Conservation (phyloP, 2,797 vertebrate genomes). For the Sebastes kiyomatsui region DNA sequence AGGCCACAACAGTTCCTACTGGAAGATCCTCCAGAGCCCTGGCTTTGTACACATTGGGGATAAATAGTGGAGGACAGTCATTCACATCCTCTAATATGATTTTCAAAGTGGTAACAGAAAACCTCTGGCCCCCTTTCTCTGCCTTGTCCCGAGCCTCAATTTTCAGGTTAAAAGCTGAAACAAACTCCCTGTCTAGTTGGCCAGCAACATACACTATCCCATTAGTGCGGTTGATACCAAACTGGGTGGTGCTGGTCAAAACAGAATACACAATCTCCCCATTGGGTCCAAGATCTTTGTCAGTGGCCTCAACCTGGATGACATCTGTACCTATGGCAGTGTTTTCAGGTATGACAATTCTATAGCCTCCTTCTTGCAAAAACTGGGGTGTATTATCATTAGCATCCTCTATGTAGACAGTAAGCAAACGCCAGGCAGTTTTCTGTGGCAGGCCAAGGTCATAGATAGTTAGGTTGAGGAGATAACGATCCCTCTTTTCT, state of each 20-base stretch:
- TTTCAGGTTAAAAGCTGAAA: slow-evolving; percentile 89
- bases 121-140: slow-evolving; percentile 86
- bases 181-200: slow-evolving; percentile 91
- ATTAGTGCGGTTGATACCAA: slow-evolving; percentile 91
- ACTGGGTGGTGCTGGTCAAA: slow-evolving; percentile 90
- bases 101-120: slow-evolving; percentile 87
- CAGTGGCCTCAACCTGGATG: slow-evolving; percentile 94
- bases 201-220: slow-evolving; percentile 93
- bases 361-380: slow-evolving; percentile 88
- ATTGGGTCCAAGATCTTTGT: slow-evolving; percentile 92
- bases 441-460: slow-evolving; percentile 94
- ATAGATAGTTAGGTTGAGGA: slow-evolving; percentile 94
- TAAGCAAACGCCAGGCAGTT: slow-evolving; percentile 90
- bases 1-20: slow-evolving; percentile 92
- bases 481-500: slow-evolving; percentile 91
- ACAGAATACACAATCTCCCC: slow-evolving; percentile 91
- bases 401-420: slow-evolving; percentile 90
- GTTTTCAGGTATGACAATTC: slow-evolving; percentile 91
- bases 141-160: slow-evolving; percentile 94
- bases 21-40: slow-evolving; percentile 95
- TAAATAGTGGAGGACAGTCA: slow-evolving; percentile 93
- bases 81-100: slow-evolving; percentile 94
- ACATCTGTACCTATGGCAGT: slow-evolving; percentile 91
- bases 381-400: slow-evolving; percentile 95
- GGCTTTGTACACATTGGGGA: slow-evolving; percentile 90